phyloP scores from a whole-genome alignment of 2,113 vertebrate species.

The Lichenostomus cassidix region DNA sequence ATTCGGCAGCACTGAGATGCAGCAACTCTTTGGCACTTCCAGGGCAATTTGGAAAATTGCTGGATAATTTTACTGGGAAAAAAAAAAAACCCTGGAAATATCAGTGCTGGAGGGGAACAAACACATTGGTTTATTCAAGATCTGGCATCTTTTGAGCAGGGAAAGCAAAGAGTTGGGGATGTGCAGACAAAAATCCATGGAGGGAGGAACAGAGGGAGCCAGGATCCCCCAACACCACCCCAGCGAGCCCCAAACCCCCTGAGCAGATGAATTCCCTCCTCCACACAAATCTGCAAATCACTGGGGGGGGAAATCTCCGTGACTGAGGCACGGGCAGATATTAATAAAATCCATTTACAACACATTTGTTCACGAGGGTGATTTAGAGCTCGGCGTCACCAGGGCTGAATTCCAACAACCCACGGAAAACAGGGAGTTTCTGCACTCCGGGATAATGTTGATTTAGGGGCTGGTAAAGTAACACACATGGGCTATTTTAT shows the following conservation, averaged over 20 bases:
- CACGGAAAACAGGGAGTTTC: background rate
- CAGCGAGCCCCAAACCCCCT: fast-evolving
- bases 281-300: background rate
- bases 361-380: background rate
- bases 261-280: background rate
- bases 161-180: background rate
- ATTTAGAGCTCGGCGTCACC: background rate
- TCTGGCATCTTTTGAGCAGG: background rate
- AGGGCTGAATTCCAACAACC: background rate
- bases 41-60: too few relatives aligned
- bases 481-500: constrained; percentile 17
- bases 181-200: background rate
- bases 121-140: background rate
- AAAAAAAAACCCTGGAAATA: background rate
- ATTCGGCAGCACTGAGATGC: background rate
- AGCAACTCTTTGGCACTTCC: background rate
- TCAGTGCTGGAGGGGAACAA: background rate
- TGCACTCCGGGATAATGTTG: constrained; percentile 3
- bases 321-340: background rate
- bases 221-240: background rate
- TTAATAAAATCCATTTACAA: constrained; percentile 17
- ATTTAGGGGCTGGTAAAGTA: constrained; percentile 34
- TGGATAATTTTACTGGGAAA: too few relatives aligned
- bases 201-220: background rate
- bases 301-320: background rate